Evolutionary conservation across 1,140 invertebrate genomes (phyloP).

Genomic region (Bombus pascuorum): DNA sequence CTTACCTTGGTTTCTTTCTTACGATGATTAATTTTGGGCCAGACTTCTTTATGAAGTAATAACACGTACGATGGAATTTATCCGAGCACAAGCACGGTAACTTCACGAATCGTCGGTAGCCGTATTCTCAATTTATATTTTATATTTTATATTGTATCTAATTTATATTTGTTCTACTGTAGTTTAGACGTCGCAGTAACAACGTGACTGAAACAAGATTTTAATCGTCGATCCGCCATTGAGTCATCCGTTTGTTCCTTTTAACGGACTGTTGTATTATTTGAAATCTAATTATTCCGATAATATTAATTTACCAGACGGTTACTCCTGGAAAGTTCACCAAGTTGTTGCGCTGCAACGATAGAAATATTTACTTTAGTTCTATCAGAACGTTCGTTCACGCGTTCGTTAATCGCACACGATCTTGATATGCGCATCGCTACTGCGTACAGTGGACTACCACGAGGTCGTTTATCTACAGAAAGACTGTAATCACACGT

Average conservation of each 20-base stretch:
- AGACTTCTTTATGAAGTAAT: background rate
- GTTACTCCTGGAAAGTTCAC: background rate
- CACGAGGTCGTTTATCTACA: background rate
- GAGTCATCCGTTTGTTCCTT: background rate
- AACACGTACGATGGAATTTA: background rate
- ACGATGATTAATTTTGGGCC: background rate
- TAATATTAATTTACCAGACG: too few species aligned
- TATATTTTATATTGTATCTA: too few species aligned
- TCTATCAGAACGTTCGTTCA: background rate
- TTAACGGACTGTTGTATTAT: background rate
- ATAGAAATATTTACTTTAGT: background rate
- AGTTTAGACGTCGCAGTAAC: too few species aligned
- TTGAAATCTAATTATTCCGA: background rate
- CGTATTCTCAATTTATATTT: too few species aligned
- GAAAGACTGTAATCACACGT: background rate
- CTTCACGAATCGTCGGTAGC: background rate
- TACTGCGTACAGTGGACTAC: background rate
- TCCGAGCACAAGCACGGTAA: background rate
- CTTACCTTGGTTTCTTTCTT: background rate
- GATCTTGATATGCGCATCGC: background rate
- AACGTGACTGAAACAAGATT: background rate
- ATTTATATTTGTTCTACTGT: too few species aligned
- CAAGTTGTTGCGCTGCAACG: too few species aligned
- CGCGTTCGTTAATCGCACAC: background rate
- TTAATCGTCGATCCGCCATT: background rate